Evolutionary conservation across 1,140 invertebrate species (phyloP).

Genomic region (Zaprionus ghesquierei): DNA sequence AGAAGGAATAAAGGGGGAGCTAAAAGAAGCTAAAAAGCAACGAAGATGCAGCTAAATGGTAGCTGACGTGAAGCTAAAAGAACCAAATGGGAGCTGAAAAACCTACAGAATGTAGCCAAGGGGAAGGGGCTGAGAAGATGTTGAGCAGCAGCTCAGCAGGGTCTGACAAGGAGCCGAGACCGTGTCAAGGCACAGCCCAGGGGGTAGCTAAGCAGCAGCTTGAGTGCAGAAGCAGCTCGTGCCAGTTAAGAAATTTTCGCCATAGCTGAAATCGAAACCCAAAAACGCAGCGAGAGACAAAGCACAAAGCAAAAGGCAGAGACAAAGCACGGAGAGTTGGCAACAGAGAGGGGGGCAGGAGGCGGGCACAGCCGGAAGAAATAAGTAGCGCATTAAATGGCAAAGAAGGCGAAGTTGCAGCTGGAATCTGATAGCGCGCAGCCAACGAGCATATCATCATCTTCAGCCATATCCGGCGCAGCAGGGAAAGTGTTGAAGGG

Average conservation of each 20-base stretch:
- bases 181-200: not conserved
- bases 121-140: not conserved
- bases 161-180: constrained; percentile 1
- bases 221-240: constrained; percentile 7
- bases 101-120: no score
- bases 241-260: not conserved
- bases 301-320: not conserved
- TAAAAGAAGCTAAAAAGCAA: not conserved
- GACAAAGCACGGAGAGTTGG: constrained; percentile 6
- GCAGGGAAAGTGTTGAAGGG: constrained; percentile 27
- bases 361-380: constrained; percentile 60
- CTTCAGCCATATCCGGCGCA: constrained; percentile 68
- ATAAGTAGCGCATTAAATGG: constrained; percentile 46
- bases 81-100: not conserved
- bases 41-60: not conserved
- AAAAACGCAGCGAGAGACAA: constrained; percentile 2
- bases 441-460: constrained; percentile 58
- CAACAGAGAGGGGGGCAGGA: not conserved
- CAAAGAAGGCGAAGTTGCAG: constrained; percentile 26
- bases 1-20: not conserved
- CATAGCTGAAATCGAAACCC: constrained; percentile 32
- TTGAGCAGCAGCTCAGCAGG: not conserved
- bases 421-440: constrained; percentile 72
- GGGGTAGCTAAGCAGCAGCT: not conserved
- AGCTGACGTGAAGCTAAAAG: not conserved